Percentiles rank a stretch among this genome's conserved stretches.
These are phyloP conservation scores for Erebia palarica DNA, from an alignment of 2,888 invertebrate genomes.

Conservation along the genomic window DNA sequence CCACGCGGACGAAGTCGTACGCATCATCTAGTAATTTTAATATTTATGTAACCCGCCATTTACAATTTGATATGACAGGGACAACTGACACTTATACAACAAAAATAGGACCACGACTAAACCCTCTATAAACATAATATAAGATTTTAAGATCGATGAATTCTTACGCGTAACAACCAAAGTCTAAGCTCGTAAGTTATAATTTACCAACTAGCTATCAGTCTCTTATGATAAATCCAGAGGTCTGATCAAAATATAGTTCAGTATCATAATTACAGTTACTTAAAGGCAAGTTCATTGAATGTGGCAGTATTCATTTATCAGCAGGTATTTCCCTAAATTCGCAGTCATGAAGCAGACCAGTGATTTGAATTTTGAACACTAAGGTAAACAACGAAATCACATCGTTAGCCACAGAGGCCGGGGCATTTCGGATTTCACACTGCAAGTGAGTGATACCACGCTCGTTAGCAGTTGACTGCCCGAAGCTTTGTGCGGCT, in stretches of 20 bases:
- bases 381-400: slow-evolving; percentile 48
- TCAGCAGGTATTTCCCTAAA: slow-evolving; percentile 27
- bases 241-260: neutral
- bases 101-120: too few relatives aligned
- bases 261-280: neutral
- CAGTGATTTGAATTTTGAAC: slow-evolving; percentile 33
- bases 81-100: too few relatives aligned
- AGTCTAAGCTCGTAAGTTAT: too few relatives aligned
- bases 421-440: slow-evolving; percentile 49
- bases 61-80: too few relatives aligned
- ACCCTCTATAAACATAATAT: too few relatives aligned
- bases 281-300: too few relatives aligned
- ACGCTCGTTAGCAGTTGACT: slow-evolving; percentile 50
- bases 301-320: slow-evolving; percentile 20
- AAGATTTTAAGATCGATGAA: too few relatives aligned
- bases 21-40: too few relatives aligned
- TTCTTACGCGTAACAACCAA: too few relatives aligned
- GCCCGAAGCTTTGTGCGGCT: slow-evolving; percentile 32
- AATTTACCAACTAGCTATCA: neutral
- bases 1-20: too few relatives aligned
- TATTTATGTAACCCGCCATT: too few relatives aligned
- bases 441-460: slow-evolving; percentile 54
- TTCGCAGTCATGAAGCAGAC: slow-evolving; percentile 31
- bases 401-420: slow-evolving; percentile 47
- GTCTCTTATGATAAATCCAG: neutral